Evolutionary conservation across 1,140 invertebrate genomes (phyloP).

Genomic region (Bombus terrestris): DNA sequence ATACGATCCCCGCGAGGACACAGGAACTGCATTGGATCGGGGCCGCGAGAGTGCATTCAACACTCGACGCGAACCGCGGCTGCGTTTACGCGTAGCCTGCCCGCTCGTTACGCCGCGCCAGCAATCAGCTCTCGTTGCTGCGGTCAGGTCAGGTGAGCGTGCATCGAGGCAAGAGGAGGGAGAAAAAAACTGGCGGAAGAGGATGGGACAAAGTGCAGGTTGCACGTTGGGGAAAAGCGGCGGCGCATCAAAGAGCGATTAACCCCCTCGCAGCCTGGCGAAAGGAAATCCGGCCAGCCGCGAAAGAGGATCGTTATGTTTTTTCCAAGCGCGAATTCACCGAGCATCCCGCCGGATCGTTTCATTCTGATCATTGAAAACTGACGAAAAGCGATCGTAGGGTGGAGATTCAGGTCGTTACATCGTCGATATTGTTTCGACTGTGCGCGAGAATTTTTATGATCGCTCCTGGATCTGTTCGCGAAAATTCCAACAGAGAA

Average conservation of each 20-base stretch:
- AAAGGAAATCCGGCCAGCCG: conserved; percentile 30
- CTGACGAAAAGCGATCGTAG: not conserved
- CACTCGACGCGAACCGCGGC: conserved; percentile 10
- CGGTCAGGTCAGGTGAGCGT: conserved; percentile 25
- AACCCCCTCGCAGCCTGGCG: not conserved
- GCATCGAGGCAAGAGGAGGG: not conserved
- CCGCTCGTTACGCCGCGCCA: conserved; percentile 22
- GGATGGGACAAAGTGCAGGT: conserved; percentile 35
- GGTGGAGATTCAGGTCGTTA: not conserved
- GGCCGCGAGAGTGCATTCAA: conserved; percentile 12
- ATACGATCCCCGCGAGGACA: conserved; percentile 25
- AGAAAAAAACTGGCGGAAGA: no score
- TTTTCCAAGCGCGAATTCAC: not conserved
- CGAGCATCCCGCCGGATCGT: not conserved
- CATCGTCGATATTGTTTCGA: conserved; percentile 26
- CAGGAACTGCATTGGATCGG: conserved; percentile 32
- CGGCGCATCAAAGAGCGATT: conserved; percentile 52
- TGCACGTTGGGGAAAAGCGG: conserved; percentile 47
- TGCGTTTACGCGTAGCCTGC: conserved; percentile 40
- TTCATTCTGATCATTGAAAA: conserved; percentile 34
- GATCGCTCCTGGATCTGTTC: no score
- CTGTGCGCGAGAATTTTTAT: not conserved
- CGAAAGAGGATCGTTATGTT: conserved; percentile 39
- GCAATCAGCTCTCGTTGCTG: conserved; percentile 36
- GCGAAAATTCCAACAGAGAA: no score